phyloP scores from a whole-genome alignment of 2,113 vertebrate species.

The Sminthopsis crassicaudata region DNA sequence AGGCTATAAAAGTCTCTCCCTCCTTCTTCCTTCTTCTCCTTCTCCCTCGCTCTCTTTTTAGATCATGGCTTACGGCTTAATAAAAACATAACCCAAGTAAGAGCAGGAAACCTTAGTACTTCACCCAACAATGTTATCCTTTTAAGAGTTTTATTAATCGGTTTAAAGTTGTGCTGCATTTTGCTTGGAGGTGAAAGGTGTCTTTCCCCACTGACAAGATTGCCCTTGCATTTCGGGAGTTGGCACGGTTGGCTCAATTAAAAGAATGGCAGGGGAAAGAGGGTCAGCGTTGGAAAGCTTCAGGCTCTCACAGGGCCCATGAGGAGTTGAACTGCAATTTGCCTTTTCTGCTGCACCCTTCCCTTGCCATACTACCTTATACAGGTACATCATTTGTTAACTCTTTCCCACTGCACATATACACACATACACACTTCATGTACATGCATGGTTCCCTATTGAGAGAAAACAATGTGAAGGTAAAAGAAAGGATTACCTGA shows the following conservation, averaged over 20 bases:
- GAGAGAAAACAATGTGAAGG: constrained; percentile 27
- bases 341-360: constrained; percentile 38
- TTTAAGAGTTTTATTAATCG: constrained; percentile 83
- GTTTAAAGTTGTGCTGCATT: constrained; percentile 77
- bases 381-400: neutral
- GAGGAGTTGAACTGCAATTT: constrained; percentile 21
- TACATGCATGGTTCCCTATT: neutral
- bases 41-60: neutral
- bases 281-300: constrained; percentile 55
- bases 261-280: constrained; percentile 55
- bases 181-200: constrained; percentile 76
- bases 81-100: constrained; percentile 79
- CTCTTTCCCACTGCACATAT: neutral
- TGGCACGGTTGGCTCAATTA: constrained; percentile 68
- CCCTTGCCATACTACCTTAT: neutral
- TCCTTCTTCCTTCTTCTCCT: constrained; percentile 66
- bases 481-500: constrained; percentile 43
- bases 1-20: constrained; percentile 82
- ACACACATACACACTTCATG: neutral
- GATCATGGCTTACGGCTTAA: constrained; percentile 82
- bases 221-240: constrained; percentile 65
- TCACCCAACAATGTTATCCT: constrained; percentile 79
- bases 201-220: constrained; percentile 64
- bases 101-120: constrained; percentile 72
- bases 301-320: neutral